Conservation (phyloP, 2,113 vertebrate species). For the Trematomus loennbergii region DNA sequence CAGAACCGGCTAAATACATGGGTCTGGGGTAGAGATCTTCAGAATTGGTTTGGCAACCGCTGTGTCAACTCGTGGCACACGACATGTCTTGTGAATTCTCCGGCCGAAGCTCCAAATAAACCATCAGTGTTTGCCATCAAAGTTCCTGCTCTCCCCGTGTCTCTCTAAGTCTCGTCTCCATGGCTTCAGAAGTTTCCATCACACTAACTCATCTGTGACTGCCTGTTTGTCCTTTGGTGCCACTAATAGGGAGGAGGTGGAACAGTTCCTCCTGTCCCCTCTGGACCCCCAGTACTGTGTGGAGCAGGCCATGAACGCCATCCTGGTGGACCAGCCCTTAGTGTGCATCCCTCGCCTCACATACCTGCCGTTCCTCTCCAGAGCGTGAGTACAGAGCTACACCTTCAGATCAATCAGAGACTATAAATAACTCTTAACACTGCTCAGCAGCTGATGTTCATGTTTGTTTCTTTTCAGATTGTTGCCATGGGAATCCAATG, state of each 20-base stretch:
- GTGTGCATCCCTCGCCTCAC: conserved; percentile 72
- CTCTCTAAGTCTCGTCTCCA: too few relatives aligned
- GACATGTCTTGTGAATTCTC: too few relatives aligned
- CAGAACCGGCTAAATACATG: too few relatives aligned
- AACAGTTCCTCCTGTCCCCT: conserved; percentile 52
- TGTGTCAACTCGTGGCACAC: too few relatives aligned
- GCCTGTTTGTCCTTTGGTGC: conserved; percentile 1
- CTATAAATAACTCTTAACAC: background rate
- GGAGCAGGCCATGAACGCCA: conserved; percentile 76
- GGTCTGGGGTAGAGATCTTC: too few relatives aligned
- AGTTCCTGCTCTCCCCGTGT: too few relatives aligned
- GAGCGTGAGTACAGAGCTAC: conserved; percentile 52
- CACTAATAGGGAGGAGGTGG: conserved; percentile 68
- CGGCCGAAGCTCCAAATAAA: too few relatives aligned
- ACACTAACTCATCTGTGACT: background rate
- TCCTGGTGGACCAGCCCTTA: conserved; percentile 73
- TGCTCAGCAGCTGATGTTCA: background rate
- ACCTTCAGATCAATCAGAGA: background rate
- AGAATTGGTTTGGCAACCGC: too few relatives aligned
- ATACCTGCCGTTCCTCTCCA: conserved; percentile 70
- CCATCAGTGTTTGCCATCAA: too few relatives aligned
- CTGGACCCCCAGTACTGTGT: conserved; percentile 77
- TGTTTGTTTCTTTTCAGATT: conserved; percentile 56
- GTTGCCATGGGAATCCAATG: conserved; percentile 79
- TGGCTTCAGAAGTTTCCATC: too few relatives aligned